Evolutionary conservation across 30 jellyfish, hydroid and myxozoan species (phyloP).

Genomic region (Hydractinia symbiolongicarpus): DNA sequence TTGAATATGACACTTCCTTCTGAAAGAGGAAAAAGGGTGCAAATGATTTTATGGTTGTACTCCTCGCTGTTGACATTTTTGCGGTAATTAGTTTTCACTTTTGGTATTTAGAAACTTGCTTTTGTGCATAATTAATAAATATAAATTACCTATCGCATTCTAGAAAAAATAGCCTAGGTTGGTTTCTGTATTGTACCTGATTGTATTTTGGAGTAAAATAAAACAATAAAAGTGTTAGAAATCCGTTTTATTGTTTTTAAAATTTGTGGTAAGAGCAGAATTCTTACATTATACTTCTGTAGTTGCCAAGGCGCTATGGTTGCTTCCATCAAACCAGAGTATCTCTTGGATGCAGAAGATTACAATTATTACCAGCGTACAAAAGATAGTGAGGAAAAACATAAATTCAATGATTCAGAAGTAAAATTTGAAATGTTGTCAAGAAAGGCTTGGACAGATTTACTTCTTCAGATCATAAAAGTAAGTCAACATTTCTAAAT

Average conservation of each 20-base stretch:
- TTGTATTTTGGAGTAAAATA: too few relatives aligned
- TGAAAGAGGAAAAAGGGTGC: constrained; percentile 53
- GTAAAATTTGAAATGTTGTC: constrained; percentile 47
- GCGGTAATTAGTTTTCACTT: constrained; percentile 26
- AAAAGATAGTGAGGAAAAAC: constrained; percentile 13
- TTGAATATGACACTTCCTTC: constrained; percentile 60
- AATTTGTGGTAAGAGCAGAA: too few relatives aligned
- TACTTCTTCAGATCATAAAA: constrained; percentile 71
- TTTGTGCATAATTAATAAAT: too few relatives aligned
- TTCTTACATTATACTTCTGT: not conserved
- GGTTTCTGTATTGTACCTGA: too few relatives aligned
- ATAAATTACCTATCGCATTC: too few relatives aligned
- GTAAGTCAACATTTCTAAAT: constrained; percentile 17
- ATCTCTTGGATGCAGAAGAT: constrained; percentile 59
- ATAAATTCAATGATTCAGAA: constrained; percentile 1
- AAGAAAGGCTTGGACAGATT: constrained; percentile 66
- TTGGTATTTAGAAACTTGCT: too few relatives aligned
- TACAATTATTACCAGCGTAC: constrained; percentile 32
- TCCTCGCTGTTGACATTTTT: constrained; percentile 59
- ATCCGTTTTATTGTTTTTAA: too few relatives aligned
- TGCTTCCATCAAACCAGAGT: constrained; percentile 58
- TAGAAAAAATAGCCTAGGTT: too few relatives aligned
- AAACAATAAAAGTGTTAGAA: too few relatives aligned
- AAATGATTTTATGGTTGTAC: constrained; percentile 60
- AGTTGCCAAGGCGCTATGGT: constrained; percentile 96